Evolutionary conservation across 1,140 invertebrate genomes (phyloP).

Genomic region (Oscheius sp.): DNA sequence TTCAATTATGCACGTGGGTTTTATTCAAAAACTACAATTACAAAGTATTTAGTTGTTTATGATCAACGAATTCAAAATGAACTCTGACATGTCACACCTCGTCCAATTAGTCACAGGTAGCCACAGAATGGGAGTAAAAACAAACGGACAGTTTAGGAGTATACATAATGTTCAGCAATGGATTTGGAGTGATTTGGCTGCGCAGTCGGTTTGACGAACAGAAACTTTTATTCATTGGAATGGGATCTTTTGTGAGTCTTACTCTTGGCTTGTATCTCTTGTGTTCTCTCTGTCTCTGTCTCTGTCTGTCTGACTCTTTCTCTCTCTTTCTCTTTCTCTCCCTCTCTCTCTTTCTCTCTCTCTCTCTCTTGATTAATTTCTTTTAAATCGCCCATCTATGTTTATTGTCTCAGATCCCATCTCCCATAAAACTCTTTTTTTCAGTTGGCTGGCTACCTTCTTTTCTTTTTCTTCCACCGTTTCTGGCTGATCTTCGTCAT

Average conservation of each 20-base stretch:
- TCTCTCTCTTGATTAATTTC: not conserved
- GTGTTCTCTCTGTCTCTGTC: not conserved
- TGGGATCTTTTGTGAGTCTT: constrained; percentile 37
- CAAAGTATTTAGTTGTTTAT: constrained; percentile 33
- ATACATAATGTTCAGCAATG: constrained; percentile 38
- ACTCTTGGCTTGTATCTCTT: no score
- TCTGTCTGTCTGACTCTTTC: no score
- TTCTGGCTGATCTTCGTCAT: constrained; percentile 38
- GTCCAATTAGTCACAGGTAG: constrained; percentile 32
- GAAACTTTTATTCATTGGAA: constrained; percentile 36
- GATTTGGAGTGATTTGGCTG: constrained; percentile 42
- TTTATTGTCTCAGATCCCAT: not conserved
- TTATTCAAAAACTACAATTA: not conserved
- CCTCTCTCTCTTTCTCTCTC: not conserved
- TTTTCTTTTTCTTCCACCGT: constrained; percentile 33
- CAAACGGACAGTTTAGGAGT: not conserved
- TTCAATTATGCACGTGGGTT: constrained; percentile 28
- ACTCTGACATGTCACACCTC: constrained; percentile 25
- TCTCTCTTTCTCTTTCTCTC: not conserved
- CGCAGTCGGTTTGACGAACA: constrained; percentile 37
- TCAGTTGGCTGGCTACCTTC: constrained; percentile 29
- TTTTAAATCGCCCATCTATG: not conserved
- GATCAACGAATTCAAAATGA: constrained; percentile 33
- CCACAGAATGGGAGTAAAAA: not conserved
- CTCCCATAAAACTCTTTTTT: not conserved